Percentiles rank a stretch among this genome's conserved stretches.
Conservation (phyloP, 2,888 invertebrate genomes). For the Galeopsomyia nigrocyanea region DNA sequence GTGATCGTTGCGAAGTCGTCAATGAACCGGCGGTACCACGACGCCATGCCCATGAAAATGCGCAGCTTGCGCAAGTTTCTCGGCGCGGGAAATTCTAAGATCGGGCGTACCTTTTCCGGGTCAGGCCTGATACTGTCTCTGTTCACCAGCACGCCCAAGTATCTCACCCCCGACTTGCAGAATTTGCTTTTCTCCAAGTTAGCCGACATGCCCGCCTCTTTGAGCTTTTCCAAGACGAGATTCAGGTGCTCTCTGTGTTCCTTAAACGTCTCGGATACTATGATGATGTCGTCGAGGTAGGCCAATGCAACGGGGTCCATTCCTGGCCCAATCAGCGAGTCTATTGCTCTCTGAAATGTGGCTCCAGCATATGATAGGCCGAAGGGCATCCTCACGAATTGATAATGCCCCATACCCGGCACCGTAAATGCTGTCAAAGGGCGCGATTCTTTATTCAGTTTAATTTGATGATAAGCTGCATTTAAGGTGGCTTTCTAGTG, state of each 20-base stretch:
- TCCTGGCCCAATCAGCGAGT: slow-evolving; percentile 48
- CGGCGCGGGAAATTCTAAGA: no score
- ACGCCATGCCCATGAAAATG: slow-evolving; percentile 55
- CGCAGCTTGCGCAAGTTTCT: slow-evolving; percentile 41
- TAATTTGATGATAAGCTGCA: slow-evolving; percentile 47
- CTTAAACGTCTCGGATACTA: slow-evolving; percentile 44
- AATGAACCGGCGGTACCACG: slow-evolving; percentile 56
- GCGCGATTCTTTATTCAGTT: slow-evolving; percentile 19
- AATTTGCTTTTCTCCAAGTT: slow-evolving; percentile 47
- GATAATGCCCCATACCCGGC: slow-evolving; percentile 45
- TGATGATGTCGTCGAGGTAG: slow-evolving; percentile 46
- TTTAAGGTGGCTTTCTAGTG: no score
- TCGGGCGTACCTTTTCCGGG: slow-evolving; percentile 16
- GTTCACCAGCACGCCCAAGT: slow-evolving; percentile 53
- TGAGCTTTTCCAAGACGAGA: slow-evolving; percentile 12
- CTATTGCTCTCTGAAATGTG: slow-evolving; percentile 48
- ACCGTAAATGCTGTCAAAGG: slow-evolving; percentile 49
- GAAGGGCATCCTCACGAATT: slow-evolving; percentile 43
- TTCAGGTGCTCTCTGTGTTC: slow-evolving; percentile 39
- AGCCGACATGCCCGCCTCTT: slow-evolving; percentile 17
- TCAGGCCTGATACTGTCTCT: not conserved
- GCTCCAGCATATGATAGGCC: slow-evolving; percentile 46
- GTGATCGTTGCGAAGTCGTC: slow-evolving; percentile 46
- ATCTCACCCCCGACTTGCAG: slow-evolving; percentile 48
- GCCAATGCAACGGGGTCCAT: slow-evolving; percentile 41